Conservation (phyloP, 1,140 invertebrate genomes). For the Acromyrmex heyeri region DNA sequence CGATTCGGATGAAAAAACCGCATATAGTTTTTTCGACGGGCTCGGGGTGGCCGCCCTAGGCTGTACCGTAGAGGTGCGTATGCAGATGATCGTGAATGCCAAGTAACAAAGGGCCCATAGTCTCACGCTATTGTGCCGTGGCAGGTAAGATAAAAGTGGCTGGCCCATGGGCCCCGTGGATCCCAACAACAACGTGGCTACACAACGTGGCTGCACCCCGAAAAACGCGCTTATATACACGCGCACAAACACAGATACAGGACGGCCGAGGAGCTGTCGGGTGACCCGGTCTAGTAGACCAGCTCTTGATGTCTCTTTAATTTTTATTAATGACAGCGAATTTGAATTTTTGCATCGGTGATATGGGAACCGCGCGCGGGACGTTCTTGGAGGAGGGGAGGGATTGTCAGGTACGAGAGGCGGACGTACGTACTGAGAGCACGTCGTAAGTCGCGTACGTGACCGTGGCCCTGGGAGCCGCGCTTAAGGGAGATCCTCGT, state of each 20-base stretch:
- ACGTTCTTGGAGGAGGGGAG: constrained; percentile 1
- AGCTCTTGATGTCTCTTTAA: constrained; percentile 86
- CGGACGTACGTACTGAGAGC: constrained; percentile 60
- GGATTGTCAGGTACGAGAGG: constrained; percentile 52
- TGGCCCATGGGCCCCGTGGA: constrained; percentile 68
- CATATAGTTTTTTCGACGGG: constrained; percentile 39
- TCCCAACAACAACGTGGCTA: constrained; percentile 11
- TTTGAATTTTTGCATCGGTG: constrained; percentile 87
- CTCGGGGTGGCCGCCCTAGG: constrained; percentile 54
- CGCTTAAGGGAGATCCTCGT: constrained; percentile 37
- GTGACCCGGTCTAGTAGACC: constrained; percentile 66
- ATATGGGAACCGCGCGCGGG: constrained; percentile 84
- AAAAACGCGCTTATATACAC: constrained; percentile 43
- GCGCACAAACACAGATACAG: background rate
- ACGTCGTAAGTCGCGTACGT: constrained; percentile 67
- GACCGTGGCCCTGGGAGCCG: constrained; percentile 46
- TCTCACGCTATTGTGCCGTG: constrained; percentile 85
- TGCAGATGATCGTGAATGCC: constrained; percentile 84
- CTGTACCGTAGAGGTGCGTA: constrained; percentile 76
- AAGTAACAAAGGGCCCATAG: constrained; percentile 85
- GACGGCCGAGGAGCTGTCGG: constrained; percentile 30
- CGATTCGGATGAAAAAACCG: constrained; percentile 33
- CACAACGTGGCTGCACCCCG: constrained; percentile 17
- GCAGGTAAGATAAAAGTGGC: constrained; percentile 86
- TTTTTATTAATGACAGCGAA: constrained; percentile 87